phyloP scores from a whole-genome alignment of 2,113 vertebrate genomes.

The Gnathonemus longibarbis region DNA sequence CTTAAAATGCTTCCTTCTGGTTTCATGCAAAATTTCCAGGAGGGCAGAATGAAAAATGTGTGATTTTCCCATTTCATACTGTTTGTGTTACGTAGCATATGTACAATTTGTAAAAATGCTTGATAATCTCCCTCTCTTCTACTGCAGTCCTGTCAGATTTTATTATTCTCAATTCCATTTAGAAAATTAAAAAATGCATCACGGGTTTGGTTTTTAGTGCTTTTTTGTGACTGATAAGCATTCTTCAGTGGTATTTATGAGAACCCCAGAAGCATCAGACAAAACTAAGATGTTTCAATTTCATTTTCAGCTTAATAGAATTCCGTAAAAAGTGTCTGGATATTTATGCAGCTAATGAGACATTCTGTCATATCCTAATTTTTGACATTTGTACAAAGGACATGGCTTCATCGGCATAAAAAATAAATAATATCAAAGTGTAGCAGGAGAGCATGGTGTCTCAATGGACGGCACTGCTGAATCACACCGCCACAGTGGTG shows the following conservation, averaged over 20 bases:
- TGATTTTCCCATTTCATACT: background rate
- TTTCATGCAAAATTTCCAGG: background rate
- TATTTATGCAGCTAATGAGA: background rate
- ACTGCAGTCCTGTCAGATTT: background rate
- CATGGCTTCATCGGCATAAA: background rate
- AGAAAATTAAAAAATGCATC: background rate
- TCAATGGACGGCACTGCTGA: background rate
- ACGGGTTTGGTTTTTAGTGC: background rate
- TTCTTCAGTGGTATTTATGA: background rate
- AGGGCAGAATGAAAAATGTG: background rate
- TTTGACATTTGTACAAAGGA: background rate
- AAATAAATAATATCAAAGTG: background rate
- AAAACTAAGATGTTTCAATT: background rate
- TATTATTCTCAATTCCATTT: background rate
- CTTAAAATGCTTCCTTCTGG: background rate
- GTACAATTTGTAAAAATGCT: background rate
- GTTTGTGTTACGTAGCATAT: background rate
- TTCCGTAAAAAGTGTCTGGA: background rate
- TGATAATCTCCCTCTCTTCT: background rate
- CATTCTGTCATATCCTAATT: background rate
- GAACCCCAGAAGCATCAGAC: background rate
- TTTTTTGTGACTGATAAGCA: background rate
- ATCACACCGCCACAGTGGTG: background rate
- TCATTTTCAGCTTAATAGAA: background rate
- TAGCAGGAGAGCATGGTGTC: background rate